phyloP scores from a whole-genome alignment of 2,113 vertebrate genomes.

The Protomyctophum bolini region DNA sequence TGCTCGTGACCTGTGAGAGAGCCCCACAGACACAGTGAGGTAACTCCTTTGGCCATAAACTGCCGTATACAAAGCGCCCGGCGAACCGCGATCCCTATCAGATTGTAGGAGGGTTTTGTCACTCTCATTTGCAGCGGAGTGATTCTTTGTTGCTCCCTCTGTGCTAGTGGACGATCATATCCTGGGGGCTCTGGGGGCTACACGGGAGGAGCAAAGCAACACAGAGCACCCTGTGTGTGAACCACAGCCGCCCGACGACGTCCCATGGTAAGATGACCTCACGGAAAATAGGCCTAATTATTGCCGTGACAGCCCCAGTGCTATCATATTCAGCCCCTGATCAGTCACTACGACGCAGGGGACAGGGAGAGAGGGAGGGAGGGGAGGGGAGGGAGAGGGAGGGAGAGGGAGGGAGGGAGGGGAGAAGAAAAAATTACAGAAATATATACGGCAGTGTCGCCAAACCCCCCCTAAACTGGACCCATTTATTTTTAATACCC shows the following conservation, averaged over 20 bases:
- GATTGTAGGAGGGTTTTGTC: conserved; percentile 72
- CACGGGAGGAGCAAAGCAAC: conserved; percentile 32
- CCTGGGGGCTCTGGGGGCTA: conserved; percentile 71
- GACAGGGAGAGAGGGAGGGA: not conserved
- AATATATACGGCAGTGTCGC: conserved; percentile 76
- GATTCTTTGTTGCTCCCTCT: conserved; percentile 71
- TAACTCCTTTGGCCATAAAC: conserved; percentile 16
- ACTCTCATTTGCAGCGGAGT: conserved; percentile 70
- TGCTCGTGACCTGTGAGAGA: conserved; percentile 41
- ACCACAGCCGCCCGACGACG: conserved; percentile 81
- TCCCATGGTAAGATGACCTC: conserved; percentile 83
- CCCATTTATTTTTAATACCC: conserved; percentile 81
- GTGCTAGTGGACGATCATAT: conserved; percentile 66
- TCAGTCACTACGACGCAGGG: conserved; percentile 73
- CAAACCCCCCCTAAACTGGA: conserved; percentile 62
- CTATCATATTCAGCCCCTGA: conserved; percentile 82
- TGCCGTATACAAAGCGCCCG: conserved; percentile 40
- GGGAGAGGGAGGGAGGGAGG: not conserved
- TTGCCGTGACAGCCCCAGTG: conserved; percentile 79
- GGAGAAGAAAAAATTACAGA: conserved; percentile 78
- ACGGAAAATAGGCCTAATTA: conserved; percentile 84
- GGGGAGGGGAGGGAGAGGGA: conserved; percentile 8
- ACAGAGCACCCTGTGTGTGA: conserved; percentile 78
- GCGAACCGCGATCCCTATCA: conserved; percentile 62
- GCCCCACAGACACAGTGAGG: conserved; percentile 29